Conservation (phyloP, 2,113 vertebrate genomes). For the Anser brachyrhynchus region DNA sequence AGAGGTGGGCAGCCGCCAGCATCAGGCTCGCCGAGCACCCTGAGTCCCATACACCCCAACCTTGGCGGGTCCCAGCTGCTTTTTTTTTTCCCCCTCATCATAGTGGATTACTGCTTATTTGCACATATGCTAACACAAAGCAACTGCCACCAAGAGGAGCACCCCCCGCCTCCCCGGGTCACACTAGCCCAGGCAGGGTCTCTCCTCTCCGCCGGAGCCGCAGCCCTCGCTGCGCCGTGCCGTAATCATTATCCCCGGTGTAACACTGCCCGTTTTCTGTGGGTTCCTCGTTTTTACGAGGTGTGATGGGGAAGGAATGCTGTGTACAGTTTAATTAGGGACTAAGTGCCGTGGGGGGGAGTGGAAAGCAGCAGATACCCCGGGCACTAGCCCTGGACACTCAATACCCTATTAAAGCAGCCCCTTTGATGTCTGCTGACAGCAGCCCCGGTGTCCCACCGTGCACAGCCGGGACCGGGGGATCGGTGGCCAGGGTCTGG, state of each 20-base stretch:
- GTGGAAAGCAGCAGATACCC: constrained; percentile 10
- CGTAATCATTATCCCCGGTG: background rate
- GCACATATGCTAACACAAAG: background rate
- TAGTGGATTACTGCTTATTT: background rate
- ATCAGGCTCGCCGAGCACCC: too few relatives aligned
- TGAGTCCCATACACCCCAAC: too few relatives aligned
- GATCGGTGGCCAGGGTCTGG: rapidly evolving
- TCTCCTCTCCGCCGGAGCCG: background rate
- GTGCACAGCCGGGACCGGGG: rapidly evolving
- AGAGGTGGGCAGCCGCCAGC: too few relatives aligned
- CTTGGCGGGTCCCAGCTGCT: too few relatives aligned
- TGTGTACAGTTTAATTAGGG: constrained; percentile 56
- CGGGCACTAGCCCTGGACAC: background rate
- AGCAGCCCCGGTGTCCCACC: background rate
- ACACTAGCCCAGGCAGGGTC: background rate
- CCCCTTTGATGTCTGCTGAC: constrained; percentile 58
- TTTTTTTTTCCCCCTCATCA: background rate
- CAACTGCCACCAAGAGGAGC: background rate
- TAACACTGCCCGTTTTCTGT: background rate
- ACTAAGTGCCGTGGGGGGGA: background rate
- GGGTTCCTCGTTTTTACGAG: constrained; percentile 18
- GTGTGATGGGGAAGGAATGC: constrained; percentile 63
- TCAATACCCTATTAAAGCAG: background rate
- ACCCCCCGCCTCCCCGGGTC: background rate
- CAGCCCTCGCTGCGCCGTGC: background rate